phyloP scores from a whole-genome alignment of 2,888 invertebrate genomes.

The Eupithecia insigniata region DNA sequence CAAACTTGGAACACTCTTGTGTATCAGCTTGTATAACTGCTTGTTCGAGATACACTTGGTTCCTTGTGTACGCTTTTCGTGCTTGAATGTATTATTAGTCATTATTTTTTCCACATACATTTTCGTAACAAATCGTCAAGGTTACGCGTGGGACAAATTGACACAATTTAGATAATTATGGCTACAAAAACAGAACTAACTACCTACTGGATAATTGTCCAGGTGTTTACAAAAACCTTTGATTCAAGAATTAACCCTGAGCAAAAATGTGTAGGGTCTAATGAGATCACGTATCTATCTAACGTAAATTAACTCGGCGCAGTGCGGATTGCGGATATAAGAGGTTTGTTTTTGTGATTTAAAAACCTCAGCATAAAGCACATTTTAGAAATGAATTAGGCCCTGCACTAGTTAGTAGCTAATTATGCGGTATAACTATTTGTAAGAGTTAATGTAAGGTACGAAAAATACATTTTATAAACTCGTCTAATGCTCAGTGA shows the following conservation, averaged over 20 bases:
- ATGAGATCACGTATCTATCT: not conserved
- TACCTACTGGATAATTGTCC: not conserved
- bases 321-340: not conserved
- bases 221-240: conserved; percentile 1
- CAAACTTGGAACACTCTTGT: not conserved
- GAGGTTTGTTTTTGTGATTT: not conserved
- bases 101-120: conserved; percentile 1
- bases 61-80: not conserved
- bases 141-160: conserved; percentile 17
- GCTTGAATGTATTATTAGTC: not conserved
- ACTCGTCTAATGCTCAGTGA: not conserved
- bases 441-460: too few relatives aligned
- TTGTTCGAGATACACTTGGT: not conserved
- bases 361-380: not conserved
- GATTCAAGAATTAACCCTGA: not conserved
- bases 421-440: too few relatives aligned
- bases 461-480: too few relatives aligned
- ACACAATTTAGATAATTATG: not conserved
- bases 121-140: conserved; percentile 14
- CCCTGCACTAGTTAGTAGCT: not conserved
- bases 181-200: conserved; percentile 12
- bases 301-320: not conserved
- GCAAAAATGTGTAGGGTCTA: not conserved
- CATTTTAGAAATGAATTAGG: not conserved
- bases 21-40: not conserved